A percentile compares a stretch with the other conserved stretches of the same genome.
Evolutionary conservation across 1,140 invertebrate species (phyloP).

Genomic region (Radopholus similis): DNA sequence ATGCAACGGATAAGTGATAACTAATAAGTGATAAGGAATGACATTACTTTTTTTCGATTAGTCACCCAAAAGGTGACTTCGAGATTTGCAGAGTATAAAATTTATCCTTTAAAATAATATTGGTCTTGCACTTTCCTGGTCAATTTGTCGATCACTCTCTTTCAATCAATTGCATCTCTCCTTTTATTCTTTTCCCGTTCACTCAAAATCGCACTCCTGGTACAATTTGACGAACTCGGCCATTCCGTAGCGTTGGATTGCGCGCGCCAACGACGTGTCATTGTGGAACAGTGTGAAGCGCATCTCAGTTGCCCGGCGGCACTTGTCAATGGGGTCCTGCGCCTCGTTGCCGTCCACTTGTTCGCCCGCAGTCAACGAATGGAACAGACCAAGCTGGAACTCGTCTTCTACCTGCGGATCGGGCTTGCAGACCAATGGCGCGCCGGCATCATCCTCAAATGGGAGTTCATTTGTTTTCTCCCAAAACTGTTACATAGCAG

Average conservation of each 20-base stretch:
- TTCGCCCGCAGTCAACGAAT: conserved; percentile 5
- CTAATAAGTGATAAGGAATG: too few species aligned
- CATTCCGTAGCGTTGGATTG: conserved; percentile 16
- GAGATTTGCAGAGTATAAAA: too few species aligned
- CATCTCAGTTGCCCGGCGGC: conserved; percentile 9
- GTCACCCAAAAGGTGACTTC: too few species aligned
- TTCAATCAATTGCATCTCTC: too few species aligned
- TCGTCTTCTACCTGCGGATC: neutral
- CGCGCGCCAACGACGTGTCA: conserved; percentile 11
- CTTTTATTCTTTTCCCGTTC: too few species aligned
- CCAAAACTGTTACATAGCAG: conserved; percentile 25
- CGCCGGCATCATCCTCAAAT: conserved; percentile 17
- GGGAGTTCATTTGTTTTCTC: conserved; percentile 5
- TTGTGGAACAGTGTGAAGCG: conserved; percentile 19
- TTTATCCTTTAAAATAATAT: too few species aligned
- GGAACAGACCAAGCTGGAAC: conserved; percentile 15
- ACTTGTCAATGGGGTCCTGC: neutral
- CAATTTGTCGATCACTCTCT: too few species aligned
- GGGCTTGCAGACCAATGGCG: conserved; percentile 13
- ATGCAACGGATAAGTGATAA: too few species aligned
- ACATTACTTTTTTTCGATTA: too few species aligned
- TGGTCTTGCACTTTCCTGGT: too few species aligned
- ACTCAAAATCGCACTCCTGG: conserved; percentile 1
- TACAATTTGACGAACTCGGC: conserved; percentile 20
- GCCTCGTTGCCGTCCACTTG: neutral